Percentiles rank a stretch among this genome's conserved stretches.
Conservation (phyloP, 2,888 invertebrate genomes). For the Philhelius pedissequus region DNA sequence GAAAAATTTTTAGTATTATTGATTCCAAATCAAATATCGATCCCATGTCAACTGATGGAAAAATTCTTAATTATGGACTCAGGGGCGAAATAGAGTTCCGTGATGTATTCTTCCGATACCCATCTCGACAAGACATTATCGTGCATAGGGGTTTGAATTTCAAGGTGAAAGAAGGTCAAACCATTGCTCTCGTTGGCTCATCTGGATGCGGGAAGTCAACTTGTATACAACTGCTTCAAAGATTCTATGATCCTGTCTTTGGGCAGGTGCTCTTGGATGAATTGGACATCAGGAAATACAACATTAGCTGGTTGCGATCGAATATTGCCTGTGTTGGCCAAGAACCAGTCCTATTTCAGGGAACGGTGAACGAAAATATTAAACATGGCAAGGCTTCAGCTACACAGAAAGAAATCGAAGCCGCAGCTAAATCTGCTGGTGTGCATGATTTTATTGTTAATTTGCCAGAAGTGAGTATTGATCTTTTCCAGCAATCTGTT, state of each 20-base stretch:
- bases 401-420: slow-evolving; percentile 84
- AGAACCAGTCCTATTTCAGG: slow-evolving; percentile 91
- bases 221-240: slow-evolving; percentile 86
- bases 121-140: slow-evolving; percentile 85
- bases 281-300: slow-evolving; percentile 84
- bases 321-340: slow-evolving; percentile 93
- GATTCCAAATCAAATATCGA: slow-evolving; percentile 87
- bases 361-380: slow-evolving; percentile 85
- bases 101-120: slow-evolving; percentile 88
- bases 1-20: slow-evolving; percentile 86
- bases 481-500: not conserved
- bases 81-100: slow-evolving; percentile 85
- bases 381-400: slow-evolving; percentile 86
- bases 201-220: slow-evolving; percentile 92
- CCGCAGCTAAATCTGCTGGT: slow-evolving; percentile 86
- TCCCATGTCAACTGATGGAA: slow-evolving; percentile 84
- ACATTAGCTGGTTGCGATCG: slow-evolving; percentile 85
- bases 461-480: slow-evolving; percentile 84
- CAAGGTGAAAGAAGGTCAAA: slow-evolving; percentile 84
- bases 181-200: slow-evolving; percentile 86
- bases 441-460: slow-evolving; percentile 88
- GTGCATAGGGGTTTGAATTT: slow-evolving; percentile 85
- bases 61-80: slow-evolving; percentile 80
- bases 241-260: slow-evolving; percentile 85
- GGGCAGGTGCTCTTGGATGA: slow-evolving; percentile 82